Evolutionary conservation across 2,113 vertebrate species (phyloP), one percentile per base, ranked within the genome.

Genomic region (Gadus chalcogrammus): DNA sequence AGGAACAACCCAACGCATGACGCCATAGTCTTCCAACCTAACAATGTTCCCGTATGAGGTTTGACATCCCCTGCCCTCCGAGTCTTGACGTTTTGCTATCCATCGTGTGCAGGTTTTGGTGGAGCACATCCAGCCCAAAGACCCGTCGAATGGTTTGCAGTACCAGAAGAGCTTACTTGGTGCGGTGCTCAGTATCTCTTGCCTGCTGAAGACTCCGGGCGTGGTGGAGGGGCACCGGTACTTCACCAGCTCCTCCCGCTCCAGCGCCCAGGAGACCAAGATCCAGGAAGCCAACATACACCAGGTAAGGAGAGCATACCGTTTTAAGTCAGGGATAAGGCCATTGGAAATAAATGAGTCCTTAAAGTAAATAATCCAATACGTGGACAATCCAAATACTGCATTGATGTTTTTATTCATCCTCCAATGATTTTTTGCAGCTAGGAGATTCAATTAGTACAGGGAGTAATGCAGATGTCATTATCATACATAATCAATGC

Each of bases 261-360:
- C 94, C 83, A 96, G 96, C 68, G 93, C 95, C 0, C 97, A 99
- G 69, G 97, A 99, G 88, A 98, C 97, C 77, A 99, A 97, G 88
- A 93, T 99, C 62, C 97, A 99, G 79, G 96, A 99, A 77, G 94
- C 95, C 81, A 98, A 97, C 86, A 95, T 98, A 78, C 97, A 99
- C 79, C 97, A 99, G 94, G 97, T 98, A 67, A 75, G 48, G 84
- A 3, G 61, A 35, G 6, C 69, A 76, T 35, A 22, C 2, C 1
- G 15, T 31, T 11, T 63, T 63, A 15, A 16, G 24, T 48, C 1
- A 48, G 31, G 31, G 31, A 35, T 35, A 35, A 35, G 31, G 12
- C 13, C 42, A 48, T 48, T 48, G 12, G 12, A 12, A 48, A 48
- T 48, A 7, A 48, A 48, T 12, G 42, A 48, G 42, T 13, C 9